A percentile compares a stretch with the other conserved stretches of the same genome.
Evolutionary conservation across 1,140 invertebrate species (phyloP).

Genomic region (Drosophila teissieri): DNA sequence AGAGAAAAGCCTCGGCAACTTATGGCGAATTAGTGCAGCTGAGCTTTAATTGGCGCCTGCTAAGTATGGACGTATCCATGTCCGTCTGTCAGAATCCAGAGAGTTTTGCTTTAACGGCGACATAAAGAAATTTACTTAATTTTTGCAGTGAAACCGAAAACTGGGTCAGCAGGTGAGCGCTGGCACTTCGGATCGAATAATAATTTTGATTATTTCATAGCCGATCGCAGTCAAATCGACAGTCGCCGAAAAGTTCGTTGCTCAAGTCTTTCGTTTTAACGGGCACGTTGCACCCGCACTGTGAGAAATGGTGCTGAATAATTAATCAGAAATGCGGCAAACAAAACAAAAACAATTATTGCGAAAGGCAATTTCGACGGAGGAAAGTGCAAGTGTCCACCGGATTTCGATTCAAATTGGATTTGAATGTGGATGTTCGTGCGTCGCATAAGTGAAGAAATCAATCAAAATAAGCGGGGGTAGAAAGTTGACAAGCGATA

Average conservation of each 20-base stretch:
- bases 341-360: slow-evolving; percentile 32
- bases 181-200: slow-evolving; percentile 20
- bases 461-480: slow-evolving; percentile 54
- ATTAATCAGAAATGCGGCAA: slow-evolving; percentile 57
- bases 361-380: slow-evolving; percentile 53
- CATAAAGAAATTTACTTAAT: slow-evolving; percentile 49
- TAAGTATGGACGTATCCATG: slow-evolving; percentile 35
- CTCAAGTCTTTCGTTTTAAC: slow-evolving; percentile 69
- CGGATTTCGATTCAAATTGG: slow-evolving; percentile 26
- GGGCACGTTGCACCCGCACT: slow-evolving; percentile 56
- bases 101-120: slow-evolving; percentile 16
- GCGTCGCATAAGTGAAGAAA: slow-evolving; percentile 48
- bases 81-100: slow-evolving; percentile 50
- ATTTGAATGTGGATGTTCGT: slow-evolving; percentile 31
- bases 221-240: slow-evolving; percentile 20
- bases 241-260: slow-evolving; percentile 54
- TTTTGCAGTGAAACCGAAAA: slow-evolving; percentile 60
- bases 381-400: slow-evolving; percentile 72
- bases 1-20: slow-evolving; percentile 63
- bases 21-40: slow-evolving; percentile 78
- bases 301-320: slow-evolving; percentile 55
- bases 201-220: slow-evolving; percentile 53
- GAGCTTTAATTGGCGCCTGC: slow-evolving; percentile 64
- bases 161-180: slow-evolving; percentile 61
- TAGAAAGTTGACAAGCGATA: slow-evolving; percentile 52